A percentile compares a stretch with the other conserved stretches of the same genome.
Evolutionary conservation across 2,888 invertebrate species (phyloP).

Genomic region (Luffia ferchaultella): DNA sequence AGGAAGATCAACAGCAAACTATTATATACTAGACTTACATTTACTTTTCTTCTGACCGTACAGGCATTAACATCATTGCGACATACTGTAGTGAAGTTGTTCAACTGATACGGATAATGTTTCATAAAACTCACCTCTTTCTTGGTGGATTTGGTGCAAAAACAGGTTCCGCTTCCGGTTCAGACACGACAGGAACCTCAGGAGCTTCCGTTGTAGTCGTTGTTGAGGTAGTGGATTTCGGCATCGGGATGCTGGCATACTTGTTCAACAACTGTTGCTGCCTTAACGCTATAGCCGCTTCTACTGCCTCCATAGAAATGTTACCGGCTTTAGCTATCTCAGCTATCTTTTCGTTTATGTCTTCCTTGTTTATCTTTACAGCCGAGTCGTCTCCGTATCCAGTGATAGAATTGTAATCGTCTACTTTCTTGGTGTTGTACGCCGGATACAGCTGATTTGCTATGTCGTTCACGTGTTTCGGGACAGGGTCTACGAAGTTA

Average conservation of each 20-base stretch:
- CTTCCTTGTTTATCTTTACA: constrained; percentile 48
- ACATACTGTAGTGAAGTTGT: no score
- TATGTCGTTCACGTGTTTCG: constrained; percentile 50
- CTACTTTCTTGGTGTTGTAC: constrained; percentile 54
- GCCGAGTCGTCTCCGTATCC: constrained; percentile 53
- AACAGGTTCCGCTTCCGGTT: constrained; percentile 41
- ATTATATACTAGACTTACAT: no score
- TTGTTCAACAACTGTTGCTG: constrained; percentile 75
- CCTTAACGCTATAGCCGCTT: constrained; percentile 75
- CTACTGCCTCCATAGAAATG: constrained; percentile 79
- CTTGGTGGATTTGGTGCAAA: constrained; percentile 3
- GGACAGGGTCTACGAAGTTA: constrained; percentile 59
- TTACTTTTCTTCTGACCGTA: no score
- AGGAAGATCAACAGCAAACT: no score
- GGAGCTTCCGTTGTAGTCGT: constrained; percentile 40
- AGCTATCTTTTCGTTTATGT: constrained; percentile 53
- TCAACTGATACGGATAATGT: no score
- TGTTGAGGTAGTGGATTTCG: constrained; percentile 55
- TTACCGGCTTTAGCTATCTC: constrained; percentile 76
- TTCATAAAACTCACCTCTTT: not conserved
- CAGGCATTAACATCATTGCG: no score
- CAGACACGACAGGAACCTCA: constrained; percentile 31
- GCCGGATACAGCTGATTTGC: constrained; percentile 31
- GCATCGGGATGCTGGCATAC: constrained; percentile 51
- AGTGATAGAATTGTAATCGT: constrained; percentile 53